Conservation (phyloP, 92 coral and sea anemone genomes). For the Bergia puertoricense region DNA sequence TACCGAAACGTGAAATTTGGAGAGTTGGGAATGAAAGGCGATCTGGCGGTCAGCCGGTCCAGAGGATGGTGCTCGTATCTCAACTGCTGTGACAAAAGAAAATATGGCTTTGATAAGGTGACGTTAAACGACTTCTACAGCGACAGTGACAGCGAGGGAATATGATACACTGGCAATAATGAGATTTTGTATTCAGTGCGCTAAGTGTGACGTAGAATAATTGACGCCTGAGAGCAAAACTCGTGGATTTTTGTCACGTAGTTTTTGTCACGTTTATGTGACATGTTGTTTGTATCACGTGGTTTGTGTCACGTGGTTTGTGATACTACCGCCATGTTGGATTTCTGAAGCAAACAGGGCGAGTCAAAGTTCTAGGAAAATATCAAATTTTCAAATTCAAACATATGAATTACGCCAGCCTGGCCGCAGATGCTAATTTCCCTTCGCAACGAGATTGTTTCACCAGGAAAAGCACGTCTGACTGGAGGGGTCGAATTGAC, state of each 20-base stretch:
- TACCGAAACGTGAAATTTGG: constrained; percentile 54
- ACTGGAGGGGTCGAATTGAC: too few species aligned
- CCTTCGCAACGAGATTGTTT: background rate
- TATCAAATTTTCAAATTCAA: background rate
- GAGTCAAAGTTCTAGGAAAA: background rate
- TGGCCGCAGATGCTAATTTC: background rate
- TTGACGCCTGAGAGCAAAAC: background rate
- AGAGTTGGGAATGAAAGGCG: constrained; percentile 50
- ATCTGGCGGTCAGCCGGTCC: constrained; percentile 68
- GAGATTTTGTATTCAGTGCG: background rate
- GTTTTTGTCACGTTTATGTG: background rate
- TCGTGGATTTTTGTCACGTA: too few species aligned
- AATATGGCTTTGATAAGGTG: constrained; percentile 79
- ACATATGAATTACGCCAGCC: background rate
- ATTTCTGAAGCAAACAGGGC: background rate
- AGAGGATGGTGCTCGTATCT: constrained; percentile 87
- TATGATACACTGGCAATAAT: constrained; percentile 31
- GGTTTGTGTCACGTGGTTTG: too few species aligned
- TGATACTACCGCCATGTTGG: too few species aligned
- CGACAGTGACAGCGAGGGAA: constrained; percentile 90
- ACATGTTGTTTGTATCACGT: background rate
- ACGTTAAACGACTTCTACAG: constrained; percentile 84
- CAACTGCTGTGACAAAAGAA: constrained; percentile 82
- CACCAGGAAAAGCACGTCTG: background rate
- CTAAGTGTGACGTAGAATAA: background rate